Evolutionary conservation across 1,140 invertebrate genomes (phyloP), one percentile per base, ranked within the genome.

Genomic region (Choristoneura fumiferana): DNA sequence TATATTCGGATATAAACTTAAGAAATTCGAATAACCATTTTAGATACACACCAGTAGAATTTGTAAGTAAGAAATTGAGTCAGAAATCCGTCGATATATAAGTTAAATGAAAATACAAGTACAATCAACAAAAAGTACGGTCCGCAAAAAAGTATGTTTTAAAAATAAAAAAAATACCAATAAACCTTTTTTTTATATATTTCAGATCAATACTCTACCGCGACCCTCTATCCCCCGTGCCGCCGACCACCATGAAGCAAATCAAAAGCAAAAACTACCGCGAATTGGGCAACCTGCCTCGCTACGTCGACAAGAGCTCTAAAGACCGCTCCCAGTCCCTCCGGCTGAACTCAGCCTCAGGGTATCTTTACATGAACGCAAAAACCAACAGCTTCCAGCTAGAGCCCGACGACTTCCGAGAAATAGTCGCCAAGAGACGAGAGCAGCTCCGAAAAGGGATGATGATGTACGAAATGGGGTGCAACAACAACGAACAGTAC

Each of bases 361-460:
- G 89, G 0, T 89, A 90, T 59, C 64, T 90, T 0, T 90, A 89
- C 35, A 90, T 90, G 89, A 90, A 90, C 69, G 89, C 89, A 0
- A 85, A 76, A 33, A 75, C 78, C 5, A 87, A 89, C 59, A 88
- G 90, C 13, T 90, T 90, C 64, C 83, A 88, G 68, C 64, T 90
- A 57, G 86, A 90, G 6, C 78, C 87, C 0, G 86, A 90, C 34
- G 89, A 90, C 34, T 88, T 90, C 54, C 75, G 81, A 52, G 87
- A 90, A 49, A 81, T 89, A 22, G 84, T 90, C 0, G 76, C 84
- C 4, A 90, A 89, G 38, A 62, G 89, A 62, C 74, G 87, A 0
- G 82, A 89, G 58, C 87, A 90, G 22, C 58, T 90, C 4, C 63
- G 78, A 0, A 72, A 73, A 40, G 84, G 86, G 0, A 87, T 89